Base-by-base conservation (phyloP, 2,797 vertebrate genomes). In the Protosalanx chinensis region DNA sequence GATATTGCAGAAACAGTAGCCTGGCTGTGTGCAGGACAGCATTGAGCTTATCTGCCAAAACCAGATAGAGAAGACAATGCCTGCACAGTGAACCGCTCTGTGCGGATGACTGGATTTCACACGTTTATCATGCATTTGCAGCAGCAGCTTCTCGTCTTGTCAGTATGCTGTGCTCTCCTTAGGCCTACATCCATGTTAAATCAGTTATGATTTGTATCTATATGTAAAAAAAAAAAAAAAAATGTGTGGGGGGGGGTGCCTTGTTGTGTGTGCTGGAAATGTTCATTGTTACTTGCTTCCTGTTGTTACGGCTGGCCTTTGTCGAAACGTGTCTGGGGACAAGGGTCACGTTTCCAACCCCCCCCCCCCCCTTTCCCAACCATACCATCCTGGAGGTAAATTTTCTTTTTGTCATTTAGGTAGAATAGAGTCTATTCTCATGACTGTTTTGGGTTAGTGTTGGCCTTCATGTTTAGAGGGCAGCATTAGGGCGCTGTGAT, bases 231-330 rank as follows among this genome's bases (percentile, higher is more conserved):
- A 27, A 27, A 27, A 27, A 27, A 27, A 27, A 1, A n/a, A n/a
- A n/a, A n/a, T n/a, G n/a, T n/a, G 78, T 70, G 74, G 76, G 67
- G 35, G 27, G 49, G 64, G 27, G 72, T 71, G 68, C 73, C 67
- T 63, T 57, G 7, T 72, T 61, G 73, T 71, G 13, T 37, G 70
- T 61, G 72, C 35, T 32, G 32, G 64, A 69, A 73, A 57, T 3
- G 51, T 41, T 84, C 77, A 91, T 93, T 92, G 90, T 92, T 88
- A 51, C 72, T 51, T 5, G 78, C 78, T 91, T 93, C 92, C 92
- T 92, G 88, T 91, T 88, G 77, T 90, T 86, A 74, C 56, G 32
- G 72, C 79, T 80, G 69, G 30, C 73, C 49, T 33, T 80, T 67
- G 76, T 12, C 81, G 71, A 78, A 78, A 71, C 74, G 72, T 32